Base-by-base conservation (phyloP, 2,888 invertebrate genomes). In the Cylloceria caligata region DNA sequence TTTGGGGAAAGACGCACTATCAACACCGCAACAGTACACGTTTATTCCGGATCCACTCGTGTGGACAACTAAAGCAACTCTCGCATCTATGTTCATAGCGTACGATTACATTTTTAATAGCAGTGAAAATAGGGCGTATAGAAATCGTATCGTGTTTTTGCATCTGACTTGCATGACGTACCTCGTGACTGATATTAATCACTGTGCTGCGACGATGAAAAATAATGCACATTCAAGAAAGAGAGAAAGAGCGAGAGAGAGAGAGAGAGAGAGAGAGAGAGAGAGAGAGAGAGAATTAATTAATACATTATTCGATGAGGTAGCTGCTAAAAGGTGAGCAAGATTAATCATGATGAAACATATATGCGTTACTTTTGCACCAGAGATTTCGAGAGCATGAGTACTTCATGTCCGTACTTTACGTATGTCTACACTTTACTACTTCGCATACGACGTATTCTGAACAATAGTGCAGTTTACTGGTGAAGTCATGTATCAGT, bases 381-480 rank as follows among this genome's bases (percentile, higher is more conserved):
- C 21, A 21, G 21, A 49, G 13, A 49, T 21, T 21, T 49, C 7
- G 21, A 19, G 49, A 49, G 49, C 49, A 13, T 21, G 49, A 21
- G 49, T 49, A 7, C 5, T 24, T 3, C 3, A 52, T 11, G 30
- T 16, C n/a, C 27, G 16, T 47, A 27, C 30, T 67, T 30, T 13
- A 11, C 49, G 16, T 45, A 55, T 49, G 13, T 39, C 47, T 47
- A 24, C 30, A 64, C 27, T 34, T 55, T 36, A 39, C 45, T 52
- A 13, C 49, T 60, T 73, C 34, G 39, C 67, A 11, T 21, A 34
- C 42, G 13, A 71, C 30, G 34, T 68, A 49, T 74, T 1, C 42
- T 16, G 16, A 19, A 69, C 62, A 68, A 68, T 74, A 55, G 52
- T 62, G 16, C 24, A 62, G 52, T 74, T 80, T 47, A 55, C 64